phyloP scores from a whole-genome alignment of 2,113 vertebrate species.

The Sebastes schlegelii region DNA sequence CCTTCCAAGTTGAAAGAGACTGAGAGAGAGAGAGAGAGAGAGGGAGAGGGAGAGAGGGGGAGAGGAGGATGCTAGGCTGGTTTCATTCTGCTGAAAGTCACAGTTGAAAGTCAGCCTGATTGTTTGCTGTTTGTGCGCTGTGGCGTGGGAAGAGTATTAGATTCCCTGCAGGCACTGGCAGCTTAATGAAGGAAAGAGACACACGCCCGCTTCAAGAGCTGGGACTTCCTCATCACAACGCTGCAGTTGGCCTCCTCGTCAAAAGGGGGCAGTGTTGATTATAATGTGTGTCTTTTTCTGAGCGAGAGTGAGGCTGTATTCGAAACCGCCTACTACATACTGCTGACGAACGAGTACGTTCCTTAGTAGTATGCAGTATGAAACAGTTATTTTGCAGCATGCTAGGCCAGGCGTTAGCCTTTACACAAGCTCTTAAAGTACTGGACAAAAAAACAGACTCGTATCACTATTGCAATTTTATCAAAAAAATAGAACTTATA shows the following conservation, averaged over 20 bases:
- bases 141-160: conserved; percentile 69
- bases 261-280: conserved; percentile 68
- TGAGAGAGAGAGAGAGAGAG: neutral
- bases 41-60: conserved; percentile 1
- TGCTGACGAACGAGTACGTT: too few species aligned
- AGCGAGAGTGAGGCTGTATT: neutral
- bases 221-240: conserved; percentile 57
- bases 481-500: too few species aligned
- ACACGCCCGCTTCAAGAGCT: conserved; percentile 54
- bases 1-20: conserved; percentile 63
- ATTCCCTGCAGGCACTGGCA: conserved; percentile 70
- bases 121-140: conserved; percentile 75
- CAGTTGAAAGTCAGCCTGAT: conserved; percentile 79
- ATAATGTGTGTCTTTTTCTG: neutral
- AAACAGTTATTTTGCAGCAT: too few species aligned
- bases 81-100: conserved; percentile 78
- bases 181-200: conserved; percentile 76
- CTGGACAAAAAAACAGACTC: too few species aligned
- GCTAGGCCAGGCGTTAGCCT: too few species aligned
- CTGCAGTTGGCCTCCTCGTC: conserved; percentile 68
- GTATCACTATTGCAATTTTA: too few species aligned
- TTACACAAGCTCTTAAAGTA: too few species aligned
- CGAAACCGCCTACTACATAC: too few species aligned
- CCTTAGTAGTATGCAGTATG: too few species aligned
- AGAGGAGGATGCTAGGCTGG: conserved; percentile 32